These are phyloP conservation scores for Drosophila picticornis DNA, from an alignment of 2,888 invertebrate species.

Conservation along the genomic window DNA sequence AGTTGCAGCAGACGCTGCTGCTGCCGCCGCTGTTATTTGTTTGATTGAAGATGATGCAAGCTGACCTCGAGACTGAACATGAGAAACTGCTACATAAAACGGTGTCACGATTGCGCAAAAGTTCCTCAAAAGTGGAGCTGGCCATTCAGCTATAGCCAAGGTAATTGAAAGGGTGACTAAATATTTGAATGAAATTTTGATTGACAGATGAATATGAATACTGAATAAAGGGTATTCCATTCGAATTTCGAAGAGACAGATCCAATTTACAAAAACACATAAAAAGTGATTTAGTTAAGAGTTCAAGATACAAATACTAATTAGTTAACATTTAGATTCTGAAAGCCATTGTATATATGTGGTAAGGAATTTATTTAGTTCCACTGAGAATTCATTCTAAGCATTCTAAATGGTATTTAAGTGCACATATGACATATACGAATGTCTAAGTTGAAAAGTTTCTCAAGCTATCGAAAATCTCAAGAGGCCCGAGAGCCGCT, in stretches of 20 bases:
- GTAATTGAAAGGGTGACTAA: conserved; percentile 27
- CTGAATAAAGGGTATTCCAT: conserved; percentile 2
- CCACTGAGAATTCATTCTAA: background rate
- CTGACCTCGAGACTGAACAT: conserved; percentile 67
- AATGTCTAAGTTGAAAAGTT: conserved; percentile 31
- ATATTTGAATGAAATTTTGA: conserved; percentile 15
- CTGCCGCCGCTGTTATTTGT: conserved; percentile 25
- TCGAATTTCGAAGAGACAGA: background rate
- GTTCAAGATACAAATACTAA: background rate
- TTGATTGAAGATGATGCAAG: conserved; percentile 79
- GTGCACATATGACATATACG: conserved; percentile 51
- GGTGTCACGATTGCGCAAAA: conserved; percentile 51
- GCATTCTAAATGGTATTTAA: conserved; percentile 42
- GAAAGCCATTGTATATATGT: background rate
- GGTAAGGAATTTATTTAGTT: background rate
- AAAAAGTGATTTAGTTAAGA: background rate
- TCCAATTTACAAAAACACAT: background rate
- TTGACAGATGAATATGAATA: background rate
- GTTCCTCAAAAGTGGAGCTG: conserved; percentile 46
- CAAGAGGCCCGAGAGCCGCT: conserved; percentile 20
- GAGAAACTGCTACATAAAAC: conserved; percentile 46
- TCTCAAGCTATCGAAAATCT: conserved; percentile 52
- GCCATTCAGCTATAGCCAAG: conserved; percentile 14
- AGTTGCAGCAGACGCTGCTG: conserved; percentile 18
- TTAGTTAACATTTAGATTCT: background rate